These are phyloP conservation scores for Plutella xylostella DNA, from an alignment of 2,888 invertebrate species.

Conservation along the genomic window DNA sequence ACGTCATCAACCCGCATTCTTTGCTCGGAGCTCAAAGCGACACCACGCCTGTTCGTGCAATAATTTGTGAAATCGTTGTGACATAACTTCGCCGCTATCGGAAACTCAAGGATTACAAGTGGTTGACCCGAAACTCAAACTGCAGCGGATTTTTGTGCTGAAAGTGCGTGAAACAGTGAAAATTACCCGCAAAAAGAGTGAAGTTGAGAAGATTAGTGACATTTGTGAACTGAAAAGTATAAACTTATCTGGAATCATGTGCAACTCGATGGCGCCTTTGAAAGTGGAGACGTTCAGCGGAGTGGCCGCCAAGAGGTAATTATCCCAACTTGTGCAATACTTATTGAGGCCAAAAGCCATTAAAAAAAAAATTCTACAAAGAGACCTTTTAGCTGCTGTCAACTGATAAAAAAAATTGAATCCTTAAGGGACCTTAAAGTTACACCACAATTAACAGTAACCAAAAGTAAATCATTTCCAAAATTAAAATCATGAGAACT, in stretches of 20 bases:
- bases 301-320: constrained; percentile 59
- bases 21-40: constrained; percentile 28
- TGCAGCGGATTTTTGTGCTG: constrained; percentile 22
- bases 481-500: no score
- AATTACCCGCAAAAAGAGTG: constrained; percentile 30
- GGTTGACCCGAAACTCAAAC: constrained; percentile 10
- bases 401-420: no score
- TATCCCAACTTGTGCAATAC: no score
- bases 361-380: no score
- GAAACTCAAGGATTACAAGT: constrained; percentile 17
- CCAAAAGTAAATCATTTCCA: no score
- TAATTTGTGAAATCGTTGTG: constrained; percentile 62
- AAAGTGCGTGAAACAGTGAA: constrained; percentile 30
- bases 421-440: no score
- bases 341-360: no score
- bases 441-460: no score
- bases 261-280: constrained; percentile 55
- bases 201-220: constrained; percentile 40
- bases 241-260: constrained; percentile 45
- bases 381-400: no score
- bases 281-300: constrained; percentile 60
- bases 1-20: constrained; percentile 35
- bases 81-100: constrained; percentile 32
- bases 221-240: constrained; percentile 43
- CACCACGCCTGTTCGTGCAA: constrained; percentile 30